Evolutionary conservation across 2,888 invertebrate genomes (phyloP).

Genomic region (Hedychridium roseum): DNA sequence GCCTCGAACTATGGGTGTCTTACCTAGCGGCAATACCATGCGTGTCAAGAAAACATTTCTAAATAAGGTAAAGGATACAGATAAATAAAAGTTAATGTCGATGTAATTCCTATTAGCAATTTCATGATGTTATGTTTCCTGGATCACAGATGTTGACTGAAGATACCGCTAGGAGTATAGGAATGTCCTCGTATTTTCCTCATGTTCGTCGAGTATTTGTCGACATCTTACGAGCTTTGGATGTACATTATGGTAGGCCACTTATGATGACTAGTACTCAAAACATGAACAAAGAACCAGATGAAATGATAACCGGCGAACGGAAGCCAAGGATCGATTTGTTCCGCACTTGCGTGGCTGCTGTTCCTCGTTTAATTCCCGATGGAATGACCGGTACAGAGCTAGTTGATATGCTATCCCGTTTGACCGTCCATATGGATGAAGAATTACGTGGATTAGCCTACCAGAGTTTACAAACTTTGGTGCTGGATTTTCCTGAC

Average conservation of each 20-base stretch:
- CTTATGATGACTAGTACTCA: conserved; percentile 96
- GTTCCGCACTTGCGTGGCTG: conserved; percentile 97
- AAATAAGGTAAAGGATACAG: conserved; percentile 74
- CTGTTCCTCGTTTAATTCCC: conserved; percentile 96
- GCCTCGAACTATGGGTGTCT: conserved; percentile 93
- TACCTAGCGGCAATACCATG: conserved; percentile 94
- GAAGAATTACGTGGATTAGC: conserved; percentile 94
- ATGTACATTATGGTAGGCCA: conserved; percentile 96
- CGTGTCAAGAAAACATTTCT: conserved; percentile 95
- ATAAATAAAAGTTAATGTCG: too few relatives aligned
- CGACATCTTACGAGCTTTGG: conserved; percentile 92
- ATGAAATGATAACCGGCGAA: conserved; percentile 93
- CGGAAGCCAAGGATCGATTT: conserved; percentile 97
- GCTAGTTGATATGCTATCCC: conserved; percentile 90
- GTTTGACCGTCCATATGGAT: conserved; percentile 97
- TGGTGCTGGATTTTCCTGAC: conserved; percentile 95
- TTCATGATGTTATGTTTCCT: not conserved
- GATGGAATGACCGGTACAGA: conserved; percentile 97
- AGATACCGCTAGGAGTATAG: conserved; percentile 94
- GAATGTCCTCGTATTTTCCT: conserved; percentile 96
- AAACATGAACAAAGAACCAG: conserved; percentile 93
- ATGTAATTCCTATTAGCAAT: not conserved
- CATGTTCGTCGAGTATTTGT: conserved; percentile 95
- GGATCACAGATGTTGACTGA: conserved; percentile 82
- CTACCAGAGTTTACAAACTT: conserved; percentile 93